phyloP scores from a whole-genome alignment of 2,888 invertebrate genomes.

The Sicus ferrugineus region DNA sequence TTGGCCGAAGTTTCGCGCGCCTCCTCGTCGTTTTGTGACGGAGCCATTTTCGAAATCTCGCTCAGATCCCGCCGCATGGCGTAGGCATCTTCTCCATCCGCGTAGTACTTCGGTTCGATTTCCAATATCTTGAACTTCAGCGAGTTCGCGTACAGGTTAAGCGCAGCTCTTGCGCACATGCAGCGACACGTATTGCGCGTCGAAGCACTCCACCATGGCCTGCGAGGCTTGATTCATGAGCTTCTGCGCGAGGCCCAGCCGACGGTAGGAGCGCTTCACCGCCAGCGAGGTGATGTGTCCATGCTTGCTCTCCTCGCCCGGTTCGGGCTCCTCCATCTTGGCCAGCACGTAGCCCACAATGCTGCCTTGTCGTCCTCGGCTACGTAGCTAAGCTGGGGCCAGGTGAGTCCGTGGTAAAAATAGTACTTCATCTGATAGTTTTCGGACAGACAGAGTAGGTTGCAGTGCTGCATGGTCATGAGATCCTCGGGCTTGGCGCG shows the following conservation, averaged over 20 bases:
- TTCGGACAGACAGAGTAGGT: constrained; percentile 96
- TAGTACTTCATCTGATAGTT: constrained; percentile 99
- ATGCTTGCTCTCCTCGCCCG: constrained; percentile 95
- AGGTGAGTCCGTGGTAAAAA: constrained; percentile 98
- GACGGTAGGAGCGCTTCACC: constrained; percentile 93
- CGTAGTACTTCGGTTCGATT: constrained; percentile 99
- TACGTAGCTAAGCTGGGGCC: constrained; percentile 98
- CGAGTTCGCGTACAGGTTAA: constrained; percentile 94
- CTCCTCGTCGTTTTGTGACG: constrained; percentile 10
- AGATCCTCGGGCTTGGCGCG: constrained; percentile 95
- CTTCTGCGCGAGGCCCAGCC: constrained; percentile 95
- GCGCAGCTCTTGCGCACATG: constrained; percentile 97
- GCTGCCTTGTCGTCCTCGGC: constrained; percentile 96
- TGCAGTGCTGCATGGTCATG: constrained; percentile 99
- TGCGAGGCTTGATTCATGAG: constrained; percentile 99
- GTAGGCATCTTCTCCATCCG: constrained; percentile 99
- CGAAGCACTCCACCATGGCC: constrained; percentile 98
- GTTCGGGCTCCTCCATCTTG: constrained; percentile 93
- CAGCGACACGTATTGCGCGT: constrained; percentile 94
- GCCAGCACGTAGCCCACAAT: constrained; percentile 95
- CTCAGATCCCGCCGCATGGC: constrained; percentile 95
- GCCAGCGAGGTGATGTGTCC: constrained; percentile 99
- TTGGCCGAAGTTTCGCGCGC: constrained; percentile 31
- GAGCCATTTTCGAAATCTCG: constrained; percentile 66
- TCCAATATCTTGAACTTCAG: constrained; percentile 81